Conservation (phyloP, 2,113 vertebrate species). For the Cebidichthys violaceus region DNA sequence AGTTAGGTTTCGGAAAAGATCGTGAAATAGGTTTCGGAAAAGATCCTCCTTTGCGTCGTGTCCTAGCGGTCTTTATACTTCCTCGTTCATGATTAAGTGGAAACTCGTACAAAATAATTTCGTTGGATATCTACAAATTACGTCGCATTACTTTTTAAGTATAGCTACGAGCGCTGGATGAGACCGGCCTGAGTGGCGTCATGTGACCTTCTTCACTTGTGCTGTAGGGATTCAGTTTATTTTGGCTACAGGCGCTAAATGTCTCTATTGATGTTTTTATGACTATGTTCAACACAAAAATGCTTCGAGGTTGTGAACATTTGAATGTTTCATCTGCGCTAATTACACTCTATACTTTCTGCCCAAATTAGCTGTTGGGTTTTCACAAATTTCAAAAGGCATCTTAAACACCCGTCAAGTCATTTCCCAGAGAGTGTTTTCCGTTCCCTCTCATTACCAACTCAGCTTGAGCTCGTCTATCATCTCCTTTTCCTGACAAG, state of each 20-base stretch:
- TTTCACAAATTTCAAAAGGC: slow-evolving; percentile 20
- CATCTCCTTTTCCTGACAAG: slow-evolving; percentile 13
- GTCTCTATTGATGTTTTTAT: background rate
- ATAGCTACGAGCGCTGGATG: too few species aligned
- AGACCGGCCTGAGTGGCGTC: too few species aligned
- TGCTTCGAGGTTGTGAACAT: background rate
- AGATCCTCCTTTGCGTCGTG: too few species aligned
- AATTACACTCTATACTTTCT: slow-evolving; percentile 11
- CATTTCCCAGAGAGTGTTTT: slow-evolving; percentile 12
- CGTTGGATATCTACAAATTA: too few species aligned
- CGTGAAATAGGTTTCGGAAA: too few species aligned
- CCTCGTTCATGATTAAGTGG: too few species aligned
- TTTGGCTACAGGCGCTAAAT: background rate
- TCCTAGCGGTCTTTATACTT: too few species aligned
- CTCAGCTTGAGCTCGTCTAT: slow-evolving; percentile 40
- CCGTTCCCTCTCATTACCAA: slow-evolving; percentile 44
- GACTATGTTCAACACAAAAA: too few species aligned
- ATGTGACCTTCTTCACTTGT: background rate
- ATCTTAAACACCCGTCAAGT: slow-evolving; percentile 21
- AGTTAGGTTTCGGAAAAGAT: too few species aligned
- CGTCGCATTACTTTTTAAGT: too few species aligned
- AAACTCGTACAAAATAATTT: too few species aligned
- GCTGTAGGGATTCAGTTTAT: background rate
- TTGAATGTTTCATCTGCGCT: slow-evolving; percentile 2
- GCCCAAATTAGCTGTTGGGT: slow-evolving; percentile 1